phyloP scores from a whole-genome alignment of 2,888 invertebrate genomes.

The Lingula anatina region DNA sequence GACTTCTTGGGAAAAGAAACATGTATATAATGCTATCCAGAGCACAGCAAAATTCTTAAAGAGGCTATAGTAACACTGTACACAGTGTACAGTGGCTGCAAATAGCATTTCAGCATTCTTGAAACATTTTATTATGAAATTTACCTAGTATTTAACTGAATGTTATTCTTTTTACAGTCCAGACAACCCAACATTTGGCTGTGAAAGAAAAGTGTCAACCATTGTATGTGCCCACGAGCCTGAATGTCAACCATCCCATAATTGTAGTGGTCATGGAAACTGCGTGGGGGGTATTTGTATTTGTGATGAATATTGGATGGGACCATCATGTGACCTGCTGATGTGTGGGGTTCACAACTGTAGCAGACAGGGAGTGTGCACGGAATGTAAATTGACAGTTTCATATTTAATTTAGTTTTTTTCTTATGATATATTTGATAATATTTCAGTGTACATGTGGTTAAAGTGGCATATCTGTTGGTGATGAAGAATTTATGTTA shows the following conservation, averaged over 20 bases:
- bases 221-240: conserved; percentile 48
- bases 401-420: not conserved
- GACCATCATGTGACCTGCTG: conserved; percentile 34
- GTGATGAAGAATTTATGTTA: no score
- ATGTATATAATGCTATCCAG: no score
- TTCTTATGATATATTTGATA: not conserved
- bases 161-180: conserved; percentile 12
- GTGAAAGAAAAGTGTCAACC: conserved; percentile 40
- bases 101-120: no score
- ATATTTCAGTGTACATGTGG: no score
- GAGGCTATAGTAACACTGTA: no score
- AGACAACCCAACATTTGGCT: conserved; percentile 26
- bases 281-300: conserved; percentile 40
- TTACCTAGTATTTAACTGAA: no score
- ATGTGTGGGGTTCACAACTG: conserved; percentile 34
- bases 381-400: conserved; percentile 18
- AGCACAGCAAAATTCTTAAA: no score
- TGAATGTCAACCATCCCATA: conserved; percentile 25
- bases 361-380: conserved; percentile 41
- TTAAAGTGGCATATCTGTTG: no score
- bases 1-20: no score
- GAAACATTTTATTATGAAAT: no score
- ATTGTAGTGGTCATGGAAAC: conserved; percentile 43
- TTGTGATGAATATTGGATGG: conserved; percentile 41
- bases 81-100: no score